Evolutionary conservation across 2,113 vertebrate species (phyloP).

Genomic region (Fregata magnificens): DNA sequence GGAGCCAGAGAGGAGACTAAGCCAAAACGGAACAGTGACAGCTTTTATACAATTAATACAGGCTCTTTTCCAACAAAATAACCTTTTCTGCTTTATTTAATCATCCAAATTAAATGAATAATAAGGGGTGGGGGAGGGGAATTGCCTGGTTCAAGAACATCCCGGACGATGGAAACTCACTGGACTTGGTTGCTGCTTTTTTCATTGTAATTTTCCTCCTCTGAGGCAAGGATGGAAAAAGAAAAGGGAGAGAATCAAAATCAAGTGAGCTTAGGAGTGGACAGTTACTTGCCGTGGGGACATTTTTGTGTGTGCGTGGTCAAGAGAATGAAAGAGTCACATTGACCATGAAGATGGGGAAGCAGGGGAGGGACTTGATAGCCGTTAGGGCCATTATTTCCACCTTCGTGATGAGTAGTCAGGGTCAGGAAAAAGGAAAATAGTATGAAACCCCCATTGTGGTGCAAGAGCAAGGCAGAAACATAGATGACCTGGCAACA

Average conservation of each 20-base stretch:
- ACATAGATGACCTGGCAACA: not conserved
- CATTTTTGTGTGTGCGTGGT: not conserved
- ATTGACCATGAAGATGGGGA: not conserved
- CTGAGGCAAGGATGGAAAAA: not conserved
- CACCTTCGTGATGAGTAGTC: not conserved
- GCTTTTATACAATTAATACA: conserved; percentile 45
- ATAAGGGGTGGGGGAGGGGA: not conserved
- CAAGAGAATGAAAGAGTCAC: not conserved
- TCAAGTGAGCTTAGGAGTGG: not conserved
- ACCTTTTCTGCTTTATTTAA: conserved; percentile 54
- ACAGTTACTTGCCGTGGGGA: not conserved
- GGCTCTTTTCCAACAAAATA: conserved; percentile 57
- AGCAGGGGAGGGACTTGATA: not conserved
- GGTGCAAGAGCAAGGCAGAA: not conserved
- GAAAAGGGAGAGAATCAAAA: not conserved
- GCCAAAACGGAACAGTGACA: conserved; percentile 57
- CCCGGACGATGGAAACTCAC: not conserved
- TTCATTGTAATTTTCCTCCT: not conserved
- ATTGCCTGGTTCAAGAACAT: conserved; percentile 16
- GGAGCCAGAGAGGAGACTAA: not conserved
- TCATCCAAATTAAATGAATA: conserved; percentile 38
- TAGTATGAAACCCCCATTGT: not conserved
- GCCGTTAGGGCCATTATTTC: conserved; percentile 16
- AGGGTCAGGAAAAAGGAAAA: not conserved
- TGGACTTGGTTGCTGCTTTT: not conserved